phyloP scores from a whole-genome alignment of 2,113 vertebrate genomes.

The Lutjanus erythropterus region DNA sequence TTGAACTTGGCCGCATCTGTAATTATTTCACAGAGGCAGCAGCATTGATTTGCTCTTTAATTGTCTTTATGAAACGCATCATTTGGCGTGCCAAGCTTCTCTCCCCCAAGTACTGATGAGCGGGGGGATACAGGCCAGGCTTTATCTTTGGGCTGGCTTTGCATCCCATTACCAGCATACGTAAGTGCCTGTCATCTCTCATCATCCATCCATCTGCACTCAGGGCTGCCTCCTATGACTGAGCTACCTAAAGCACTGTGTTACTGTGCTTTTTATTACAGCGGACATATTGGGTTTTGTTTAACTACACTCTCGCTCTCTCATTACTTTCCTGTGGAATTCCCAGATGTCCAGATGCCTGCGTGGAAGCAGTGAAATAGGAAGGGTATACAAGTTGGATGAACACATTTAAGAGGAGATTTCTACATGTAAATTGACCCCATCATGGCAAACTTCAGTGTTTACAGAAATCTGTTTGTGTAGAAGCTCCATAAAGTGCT shows the following conservation, averaged over 20 bases:
- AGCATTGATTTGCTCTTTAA: slow-evolving; percentile 81
- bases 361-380: slow-evolving; percentile 18
- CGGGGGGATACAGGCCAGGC: slow-evolving; percentile 1
- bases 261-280: slow-evolving; percentile 49
- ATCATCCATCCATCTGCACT: slow-evolving; percentile 46
- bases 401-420: slow-evolving; percentile 10
- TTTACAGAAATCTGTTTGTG: slow-evolving; percentile 55
- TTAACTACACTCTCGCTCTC: slow-evolving; percentile 33
- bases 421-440: slow-evolving; percentile 25
- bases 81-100: slow-evolving; percentile 62
- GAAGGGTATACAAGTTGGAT: slow-evolving; percentile 21
- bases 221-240: slow-evolving; percentile 38
- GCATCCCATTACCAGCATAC: slow-evolving; percentile 56
- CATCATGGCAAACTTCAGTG: slow-evolving; percentile 30
- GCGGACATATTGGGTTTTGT: slow-evolving; percentile 49
- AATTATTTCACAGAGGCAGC: slow-evolving; percentile 64
- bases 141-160: slow-evolving; percentile 58
- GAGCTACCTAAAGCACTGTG: slow-evolving; percentile 32
- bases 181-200: slow-evolving; percentile 63
- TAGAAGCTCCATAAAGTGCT: slow-evolving; percentile 55
- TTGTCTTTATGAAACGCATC: slow-evolving; percentile 79
- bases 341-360: slow-evolving; percentile 36
- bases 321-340: slow-evolving; percentile 46
- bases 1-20: slow-evolving; percentile 46
- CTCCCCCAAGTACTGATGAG: slow-evolving; percentile 58